phyloP scores from a whole-genome alignment of 2,797 vertebrate genomes.

The Dryobates pubescens region DNA sequence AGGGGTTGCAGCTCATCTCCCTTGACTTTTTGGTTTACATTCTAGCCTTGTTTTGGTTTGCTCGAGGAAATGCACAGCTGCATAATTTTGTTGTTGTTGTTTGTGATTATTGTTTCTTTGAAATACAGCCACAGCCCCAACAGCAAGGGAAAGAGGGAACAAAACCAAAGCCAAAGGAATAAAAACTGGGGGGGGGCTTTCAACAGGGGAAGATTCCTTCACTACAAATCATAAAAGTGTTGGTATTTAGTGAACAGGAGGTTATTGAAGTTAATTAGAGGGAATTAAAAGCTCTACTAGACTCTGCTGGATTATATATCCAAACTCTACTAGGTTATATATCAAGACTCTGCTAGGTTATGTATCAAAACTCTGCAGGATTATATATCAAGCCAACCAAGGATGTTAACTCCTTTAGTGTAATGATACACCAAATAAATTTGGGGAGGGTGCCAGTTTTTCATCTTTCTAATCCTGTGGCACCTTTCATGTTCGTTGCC shows the following conservation, averaged over 20 bases:
- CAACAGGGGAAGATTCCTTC: background rate
- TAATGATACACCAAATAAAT: background rate
- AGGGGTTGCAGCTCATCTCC: background rate
- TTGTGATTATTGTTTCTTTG: background rate
- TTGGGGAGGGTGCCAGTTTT: background rate
- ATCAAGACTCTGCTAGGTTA: background rate
- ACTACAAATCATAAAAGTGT: background rate
- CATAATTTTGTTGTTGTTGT: background rate
- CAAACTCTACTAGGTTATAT: too few species aligned
- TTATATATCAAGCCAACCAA: background rate
- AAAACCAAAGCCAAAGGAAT: background rate
- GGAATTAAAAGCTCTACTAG: background rate
- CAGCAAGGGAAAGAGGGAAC: background rate
- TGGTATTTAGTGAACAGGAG: background rate
- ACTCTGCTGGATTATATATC: too few species aligned
- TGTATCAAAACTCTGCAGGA: background rate
- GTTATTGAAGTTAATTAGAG: background rate
- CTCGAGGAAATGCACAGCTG: background rate
- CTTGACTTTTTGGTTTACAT: background rate
- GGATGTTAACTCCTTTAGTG: background rate
- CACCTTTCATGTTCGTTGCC: background rate
- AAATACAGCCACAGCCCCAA: accelerated
- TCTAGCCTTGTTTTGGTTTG: slow-evolving; percentile 3
- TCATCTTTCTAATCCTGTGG: background rate
- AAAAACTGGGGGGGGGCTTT: background rate